Percentiles rank a stretch among this genome's conserved stretches.
Evolutionary conservation across 2,113 vertebrate genomes (phyloP).

Genomic region (Grammomys surdaster): DNA sequence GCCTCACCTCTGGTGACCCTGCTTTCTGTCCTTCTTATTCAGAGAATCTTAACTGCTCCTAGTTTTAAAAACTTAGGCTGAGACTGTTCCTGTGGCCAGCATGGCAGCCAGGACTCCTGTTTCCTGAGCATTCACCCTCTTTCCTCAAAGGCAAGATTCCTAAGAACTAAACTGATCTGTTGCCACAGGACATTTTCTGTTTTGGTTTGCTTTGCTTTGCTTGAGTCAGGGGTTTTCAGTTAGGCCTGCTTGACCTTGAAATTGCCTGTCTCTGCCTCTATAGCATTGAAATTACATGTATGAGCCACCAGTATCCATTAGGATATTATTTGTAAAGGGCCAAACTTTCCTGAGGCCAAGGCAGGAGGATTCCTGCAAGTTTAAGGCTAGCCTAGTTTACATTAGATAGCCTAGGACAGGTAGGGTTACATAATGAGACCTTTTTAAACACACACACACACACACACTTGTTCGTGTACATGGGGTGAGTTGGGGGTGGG

Average conservation of each 20-base stretch:
- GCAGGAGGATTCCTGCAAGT: not conserved
- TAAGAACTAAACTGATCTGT: not conserved
- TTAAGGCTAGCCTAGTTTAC: not conserved
- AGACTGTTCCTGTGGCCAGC: not conserved
- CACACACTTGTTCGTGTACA: no score
- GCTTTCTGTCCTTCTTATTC: not conserved
- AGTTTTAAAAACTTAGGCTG: constrained; percentile 32
- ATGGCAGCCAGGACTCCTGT: not conserved
- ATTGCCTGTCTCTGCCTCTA: not conserved
- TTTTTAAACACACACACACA: not conserved
- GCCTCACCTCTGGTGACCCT: not conserved
- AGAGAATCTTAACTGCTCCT: not conserved
- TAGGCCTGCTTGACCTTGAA: not conserved
- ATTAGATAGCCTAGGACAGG: not conserved
- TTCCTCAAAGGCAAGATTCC: not conserved
- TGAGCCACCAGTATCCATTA: not conserved
- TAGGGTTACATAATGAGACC: not conserved
- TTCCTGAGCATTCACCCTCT: not conserved
- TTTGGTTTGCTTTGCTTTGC: not conserved
- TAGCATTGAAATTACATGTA: not conserved
- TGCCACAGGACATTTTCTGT: constrained; percentile 7
- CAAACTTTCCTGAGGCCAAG: constrained; percentile 36
- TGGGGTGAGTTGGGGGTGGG: not conserved
- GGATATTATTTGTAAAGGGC: constrained; percentile 14
- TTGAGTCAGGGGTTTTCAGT: not conserved